Percentiles rank a stretch among this genome's conserved stretches.
These are phyloP conservation scores for Eupleurogrammus muticus DNA, from an alignment of 2,797 vertebrate species.

Conservation along the genomic window DNA sequence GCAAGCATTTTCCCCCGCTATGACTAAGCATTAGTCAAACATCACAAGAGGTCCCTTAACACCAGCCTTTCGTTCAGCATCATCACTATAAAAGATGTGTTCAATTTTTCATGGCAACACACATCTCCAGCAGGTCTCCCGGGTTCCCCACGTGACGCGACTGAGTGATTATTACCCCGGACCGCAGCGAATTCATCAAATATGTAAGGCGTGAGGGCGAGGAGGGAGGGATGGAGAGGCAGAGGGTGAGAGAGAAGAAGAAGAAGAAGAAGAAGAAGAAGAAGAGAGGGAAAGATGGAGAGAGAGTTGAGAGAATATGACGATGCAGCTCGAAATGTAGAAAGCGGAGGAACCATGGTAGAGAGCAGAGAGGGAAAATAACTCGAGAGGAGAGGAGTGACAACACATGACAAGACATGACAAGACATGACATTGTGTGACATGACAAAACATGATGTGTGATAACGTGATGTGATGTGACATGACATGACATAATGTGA, in stretches of 20 bases:
- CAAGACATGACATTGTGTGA: too few relatives aligned
- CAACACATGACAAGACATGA: too few relatives aligned
- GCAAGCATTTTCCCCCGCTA: background rate
- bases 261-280: background rate
- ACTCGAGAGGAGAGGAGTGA: too few relatives aligned
- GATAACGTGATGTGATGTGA: too few relatives aligned
- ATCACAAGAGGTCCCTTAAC: constrained; percentile 36
- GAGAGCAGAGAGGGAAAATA: too few relatives aligned
- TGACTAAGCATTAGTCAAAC: constrained; percentile 65
- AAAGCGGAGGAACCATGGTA: too few relatives aligned
- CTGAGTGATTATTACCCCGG: constrained; percentile 64
- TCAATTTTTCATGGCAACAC: constrained; percentile 69
- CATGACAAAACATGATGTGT: too few relatives aligned
- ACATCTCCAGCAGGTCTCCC: constrained; percentile 48
- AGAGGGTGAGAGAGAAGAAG: constrained; percentile 8
- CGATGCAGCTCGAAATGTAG: background rate
- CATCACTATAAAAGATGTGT: constrained; percentile 55
- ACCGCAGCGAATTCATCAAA: constrained; percentile 64
- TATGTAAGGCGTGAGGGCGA: constrained; percentile 57
- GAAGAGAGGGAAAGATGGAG: background rate
- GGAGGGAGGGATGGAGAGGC: background rate
- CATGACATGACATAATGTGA: too few relatives aligned
- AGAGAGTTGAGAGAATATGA: background rate
- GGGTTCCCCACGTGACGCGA: constrained; percentile 46
- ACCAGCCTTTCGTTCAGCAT: constrained; percentile 34